phyloP scores from a whole-genome alignment of 92 coral and sea anemone species.

The Epizoanthus fatuus region DNA sequence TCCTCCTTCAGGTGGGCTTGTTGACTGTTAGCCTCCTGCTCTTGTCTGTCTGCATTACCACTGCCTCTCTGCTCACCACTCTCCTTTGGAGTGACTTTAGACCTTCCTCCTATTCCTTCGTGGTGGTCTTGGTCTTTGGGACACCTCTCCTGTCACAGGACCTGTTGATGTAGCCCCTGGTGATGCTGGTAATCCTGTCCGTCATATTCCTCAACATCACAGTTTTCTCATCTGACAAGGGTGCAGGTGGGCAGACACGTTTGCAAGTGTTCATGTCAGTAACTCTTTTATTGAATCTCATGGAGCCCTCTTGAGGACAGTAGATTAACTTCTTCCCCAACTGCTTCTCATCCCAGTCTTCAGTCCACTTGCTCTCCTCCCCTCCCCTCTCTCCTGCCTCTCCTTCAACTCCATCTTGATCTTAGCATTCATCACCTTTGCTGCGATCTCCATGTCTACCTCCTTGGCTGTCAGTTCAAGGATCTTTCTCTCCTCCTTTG shows the following conservation, averaged over 20 bases:
- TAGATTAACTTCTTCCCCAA: background rate
- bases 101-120: background rate
- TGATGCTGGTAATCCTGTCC: background rate
- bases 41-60: slow-evolving; percentile 18
- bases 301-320: background rate
- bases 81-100: slow-evolving; percentile 1
- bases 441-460: background rate
- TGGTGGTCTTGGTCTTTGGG: background rate
- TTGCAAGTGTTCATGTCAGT: background rate
- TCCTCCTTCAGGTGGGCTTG: slow-evolving; percentile 3
- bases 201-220: slow-evolving; percentile 14
- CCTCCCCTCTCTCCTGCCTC: background rate
- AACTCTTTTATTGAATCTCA: background rate
- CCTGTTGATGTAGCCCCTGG: slow-evolving; percentile 3
- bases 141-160: slow-evolving; percentile 18
- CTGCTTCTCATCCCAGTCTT: background rate
- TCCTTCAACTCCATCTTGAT: background rate
- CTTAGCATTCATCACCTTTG: background rate
- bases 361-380: background rate
- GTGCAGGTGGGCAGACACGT: background rate
- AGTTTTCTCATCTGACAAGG: background rate
- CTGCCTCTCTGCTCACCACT: background rate
- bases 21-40: slow-evolving; percentile 15
- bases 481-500: too few species aligned
- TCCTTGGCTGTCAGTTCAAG: too few species aligned